These are phyloP conservation scores for Callimorpha dominula DNA, from an alignment of 2,888 invertebrate genomes.

Conservation along the genomic window DNA sequence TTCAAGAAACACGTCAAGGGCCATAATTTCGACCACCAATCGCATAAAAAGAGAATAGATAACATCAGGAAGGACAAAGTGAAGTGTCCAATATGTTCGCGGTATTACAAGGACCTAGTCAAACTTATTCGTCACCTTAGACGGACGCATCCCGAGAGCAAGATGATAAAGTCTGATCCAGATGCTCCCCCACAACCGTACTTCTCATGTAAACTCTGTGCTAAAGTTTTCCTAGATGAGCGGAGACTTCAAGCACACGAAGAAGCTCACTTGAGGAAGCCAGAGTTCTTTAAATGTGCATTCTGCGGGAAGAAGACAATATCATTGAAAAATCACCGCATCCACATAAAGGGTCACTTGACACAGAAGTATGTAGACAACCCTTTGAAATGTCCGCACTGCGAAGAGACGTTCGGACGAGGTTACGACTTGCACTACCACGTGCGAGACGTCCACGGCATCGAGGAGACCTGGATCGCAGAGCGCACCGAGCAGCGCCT, in stretches of 20 bases:
- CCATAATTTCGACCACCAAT: constrained; percentile 82
- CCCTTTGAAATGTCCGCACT: constrained; percentile 77
- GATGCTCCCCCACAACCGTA: constrained; percentile 77
- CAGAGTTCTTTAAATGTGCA: constrained; percentile 80
- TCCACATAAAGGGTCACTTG: constrained; percentile 79
- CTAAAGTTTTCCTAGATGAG: constrained; percentile 77
- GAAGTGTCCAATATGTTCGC: constrained; percentile 80
- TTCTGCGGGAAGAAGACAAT: constrained; percentile 80
- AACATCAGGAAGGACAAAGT: constrained; percentile 77
- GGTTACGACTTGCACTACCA: constrained; percentile 81
- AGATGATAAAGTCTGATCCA: constrained; percentile 84
- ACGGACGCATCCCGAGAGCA: constrained; percentile 81
- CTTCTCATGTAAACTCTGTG: constrained; percentile 80
- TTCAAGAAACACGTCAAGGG: constrained; percentile 82
- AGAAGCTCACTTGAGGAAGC: constrained; percentile 77
- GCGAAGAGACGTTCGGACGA: constrained; percentile 73
- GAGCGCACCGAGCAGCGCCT: constrained; percentile 66
- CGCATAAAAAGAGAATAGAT: constrained; percentile 76
- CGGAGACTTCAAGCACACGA: constrained; percentile 73
- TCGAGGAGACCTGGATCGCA: constrained; percentile 80
- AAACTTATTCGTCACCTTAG: constrained; percentile 80
- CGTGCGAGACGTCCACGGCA: constrained; percentile 73
- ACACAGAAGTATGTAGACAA: constrained; percentile 75
- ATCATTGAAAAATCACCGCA: constrained; percentile 74
- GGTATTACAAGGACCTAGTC: constrained; percentile 76